Base-by-base conservation (phyloP, 2,888 invertebrate genomes). In the Deilephila elpenor region DNA sequence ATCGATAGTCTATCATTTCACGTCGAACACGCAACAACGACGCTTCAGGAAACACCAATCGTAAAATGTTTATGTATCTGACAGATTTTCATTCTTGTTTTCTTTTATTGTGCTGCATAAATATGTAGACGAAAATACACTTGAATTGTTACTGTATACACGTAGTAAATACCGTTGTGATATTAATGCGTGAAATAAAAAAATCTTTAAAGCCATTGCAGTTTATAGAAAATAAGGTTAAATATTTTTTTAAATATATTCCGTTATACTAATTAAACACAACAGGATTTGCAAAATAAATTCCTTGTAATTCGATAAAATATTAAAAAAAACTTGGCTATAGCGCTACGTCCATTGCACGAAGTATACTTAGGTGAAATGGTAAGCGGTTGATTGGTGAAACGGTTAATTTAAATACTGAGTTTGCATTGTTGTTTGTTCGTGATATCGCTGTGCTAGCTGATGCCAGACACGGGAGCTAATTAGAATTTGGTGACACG, bases 401-500 rank as follows among this genome's bases (percentile, higher is more conserved):
- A 73, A 74, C 77, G 29, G 74, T 74, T 78, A 79, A 75, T 77
- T 73, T 78, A 77, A 76, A 71, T 73, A 37, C 8, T 70, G n/a
- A 74, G 73, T 32, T 83, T 79, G 83, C 51, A 67, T 44, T 14
- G 83, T 81, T 82, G 77, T 79, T 75, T 75, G 81, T 82, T 84
- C 88, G 85, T 87, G 86, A 85, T 87, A 76, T 67, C 77, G 79
- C 88, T 85, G 94, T 93, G 78, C 94, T 90, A 89, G 88, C 89
- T 91, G 86, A 90, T 87, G 84, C 93, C 94, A 91, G 93, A 89
- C 93, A 94, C 94, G 89, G 88, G 77, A 84, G 87, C 90, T 93
- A 94, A 94, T 94, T 94, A 94, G 89, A 93, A 93, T 92, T 91
- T 89, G 90, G 90, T 89, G 92, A 92, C 93, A 93, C 91, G 93